Evolutionary conservation across 2,113 vertebrate species (phyloP).

Genomic region (Nannospalax galili): DNA sequence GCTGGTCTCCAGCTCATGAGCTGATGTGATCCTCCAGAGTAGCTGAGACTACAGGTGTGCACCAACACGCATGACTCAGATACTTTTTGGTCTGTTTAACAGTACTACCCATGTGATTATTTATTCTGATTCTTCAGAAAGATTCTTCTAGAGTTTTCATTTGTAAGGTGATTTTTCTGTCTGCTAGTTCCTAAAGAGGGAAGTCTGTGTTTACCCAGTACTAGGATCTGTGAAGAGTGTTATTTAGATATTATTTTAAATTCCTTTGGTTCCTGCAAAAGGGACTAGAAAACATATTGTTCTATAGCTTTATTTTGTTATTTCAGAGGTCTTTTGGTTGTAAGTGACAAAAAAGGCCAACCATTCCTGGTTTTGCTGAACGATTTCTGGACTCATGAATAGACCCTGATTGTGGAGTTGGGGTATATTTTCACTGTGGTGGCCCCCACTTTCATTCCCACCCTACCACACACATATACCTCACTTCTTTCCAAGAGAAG

Average conservation of each 20-base stretch:
- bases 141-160: background rate
- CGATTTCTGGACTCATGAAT: background rate
- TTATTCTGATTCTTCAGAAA: constrained; percentile 43
- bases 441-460: fast-evolving
- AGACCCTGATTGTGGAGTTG: background rate
- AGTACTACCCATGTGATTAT: background rate
- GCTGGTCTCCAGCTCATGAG: background rate
- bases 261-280: background rate
- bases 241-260: constrained; percentile 44
- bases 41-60: background rate
- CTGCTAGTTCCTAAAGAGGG: background rate
- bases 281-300: background rate
- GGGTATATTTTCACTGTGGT: background rate
- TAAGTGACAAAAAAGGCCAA: background rate
- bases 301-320: constrained; percentile 8
- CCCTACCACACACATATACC: background rate
- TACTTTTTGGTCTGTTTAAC: background rate
- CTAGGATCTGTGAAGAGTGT: background rate
- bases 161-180: constrained; percentile 1
- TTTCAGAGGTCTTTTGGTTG: background rate
- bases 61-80: background rate
- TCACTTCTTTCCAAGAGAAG: background rate
- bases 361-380: background rate
- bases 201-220: background rate
- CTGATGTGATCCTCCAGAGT: background rate